Evolutionary conservation across 2,888 invertebrate species (phyloP), one percentile per base, ranked within the genome.

Genomic region (Spodoptera exigua): DNA sequence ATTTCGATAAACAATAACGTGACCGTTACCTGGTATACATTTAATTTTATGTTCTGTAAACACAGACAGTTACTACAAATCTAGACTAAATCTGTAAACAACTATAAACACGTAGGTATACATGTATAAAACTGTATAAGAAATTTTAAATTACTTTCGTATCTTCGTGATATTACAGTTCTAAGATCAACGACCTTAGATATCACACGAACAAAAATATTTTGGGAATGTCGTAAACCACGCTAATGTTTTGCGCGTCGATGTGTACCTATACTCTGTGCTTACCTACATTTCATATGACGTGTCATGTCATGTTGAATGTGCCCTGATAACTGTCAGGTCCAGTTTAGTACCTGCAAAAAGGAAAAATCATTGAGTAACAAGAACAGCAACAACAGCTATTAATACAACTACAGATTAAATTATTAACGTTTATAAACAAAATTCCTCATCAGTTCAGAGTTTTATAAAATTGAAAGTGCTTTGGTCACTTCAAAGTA

Each of bases 1-100:
- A 85, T 83, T 83, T 82, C 82, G 82, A 90, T 89, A 89, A 88
- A 90, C 87, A 90, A 90, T 88, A 88, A 84, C 74, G 76, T 70
- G 69, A 79, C 86, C 87, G 88, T 88, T 91, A 88, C 56, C 61
- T 75, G 84, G 76, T 82, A 85, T 79, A 84, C 80, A 84, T 87
- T 80, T 72, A 59, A 73, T 79, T 71, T 79, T 79, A 70, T 78
- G 79, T 78, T 76, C 73, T 79, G 78, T 81, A 83, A 83, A 86
- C 80, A 84, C 70, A 80, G 70, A 77, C 77, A 66, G 69, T 37
- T 59, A 61, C 40, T 57, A 47, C 56, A 70, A 43, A 69, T 60
- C 45, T 61, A 57, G 16, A n/a, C n/a, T n/a, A n/a, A n/a, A n/a
- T n/a, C n/a, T n/a, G n/a, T n/a, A n/a, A n/a, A n/a, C n/a, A n/a